phyloP scores from a whole-genome alignment of 1,140 invertebrate species.

The Zaprionus nigranus region DNA sequence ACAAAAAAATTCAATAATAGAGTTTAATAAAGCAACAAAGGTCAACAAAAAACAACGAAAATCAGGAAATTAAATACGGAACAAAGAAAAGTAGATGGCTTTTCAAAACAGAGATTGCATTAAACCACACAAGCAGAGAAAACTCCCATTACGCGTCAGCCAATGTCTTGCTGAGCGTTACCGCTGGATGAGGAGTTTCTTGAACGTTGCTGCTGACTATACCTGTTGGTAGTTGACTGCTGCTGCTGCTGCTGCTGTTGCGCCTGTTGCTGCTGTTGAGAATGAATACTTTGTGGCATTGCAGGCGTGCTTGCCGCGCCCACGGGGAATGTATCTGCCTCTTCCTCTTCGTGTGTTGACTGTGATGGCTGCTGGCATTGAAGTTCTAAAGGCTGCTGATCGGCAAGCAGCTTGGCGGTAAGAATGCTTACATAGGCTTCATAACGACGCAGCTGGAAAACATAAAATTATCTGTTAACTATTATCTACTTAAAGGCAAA shows the following conservation, averaged over 20 bases:
- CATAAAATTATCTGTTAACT: neutral
- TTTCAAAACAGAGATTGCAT: constrained; percentile 37
- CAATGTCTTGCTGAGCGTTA: constrained; percentile 86
- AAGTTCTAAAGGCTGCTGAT: constrained; percentile 91
- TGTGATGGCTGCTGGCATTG: constrained; percentile 61
- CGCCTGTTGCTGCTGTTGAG: constrained; percentile 61
- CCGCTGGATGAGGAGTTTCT: constrained; percentile 86
- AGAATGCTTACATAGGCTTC: constrained; percentile 93
- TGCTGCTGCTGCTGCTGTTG: constrained; percentile 64
- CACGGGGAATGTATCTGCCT: constrained; percentile 77
- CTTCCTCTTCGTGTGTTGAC: constrained; percentile 65
- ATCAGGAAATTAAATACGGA: constrained; percentile 13
- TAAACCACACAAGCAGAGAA: constrained; percentile 92
- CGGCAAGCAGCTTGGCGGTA: constrained; percentile 90
- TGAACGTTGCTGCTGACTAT: constrained; percentile 89
- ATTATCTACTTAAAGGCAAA: no score
- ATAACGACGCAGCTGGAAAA: constrained; percentile 92
- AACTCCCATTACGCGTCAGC: constrained; percentile 91
- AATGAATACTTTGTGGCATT: constrained; percentile 75
- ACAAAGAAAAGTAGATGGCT: constrained; percentile 28
- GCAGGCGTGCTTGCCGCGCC: constrained; percentile 60
- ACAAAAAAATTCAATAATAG: constrained; percentile 36
- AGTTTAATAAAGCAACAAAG: constrained; percentile 47
- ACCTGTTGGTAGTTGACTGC: constrained; percentile 89
- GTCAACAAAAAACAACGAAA: constrained; percentile 12